A percentile compares a stretch with the other conserved stretches of the same genome.
Evolutionary conservation across 2,797 vertebrate species (phyloP).

Genomic region (Scleropages formosus): DNA sequence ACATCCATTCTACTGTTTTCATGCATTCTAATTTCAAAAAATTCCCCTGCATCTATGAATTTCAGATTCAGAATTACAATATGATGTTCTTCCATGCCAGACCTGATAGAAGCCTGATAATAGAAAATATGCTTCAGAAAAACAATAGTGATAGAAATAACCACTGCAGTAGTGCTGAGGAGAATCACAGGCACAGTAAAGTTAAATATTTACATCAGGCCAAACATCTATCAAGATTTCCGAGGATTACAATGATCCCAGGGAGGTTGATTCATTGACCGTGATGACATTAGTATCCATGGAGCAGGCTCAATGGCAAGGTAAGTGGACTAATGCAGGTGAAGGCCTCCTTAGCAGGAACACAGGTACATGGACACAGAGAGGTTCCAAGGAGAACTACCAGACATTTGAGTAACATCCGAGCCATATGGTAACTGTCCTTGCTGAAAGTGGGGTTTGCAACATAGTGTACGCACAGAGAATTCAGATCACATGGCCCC

Average conservation of each 20-base stretch:
- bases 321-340: constrained; percentile 1
- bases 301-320: not conserved
- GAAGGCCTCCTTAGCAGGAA: not conserved
- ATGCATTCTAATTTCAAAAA: constrained; percentile 12
- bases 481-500: no score
- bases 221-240: constrained; percentile 19
- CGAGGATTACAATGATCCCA: constrained; percentile 19
- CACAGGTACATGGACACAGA: not conserved
- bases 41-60: not conserved
- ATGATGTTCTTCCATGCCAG: not conserved
- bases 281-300: constrained; percentile 6
- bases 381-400: not conserved
- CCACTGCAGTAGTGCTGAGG: not conserved
- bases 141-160: constrained; percentile 15
- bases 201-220: constrained; percentile 20
- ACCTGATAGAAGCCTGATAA: constrained; percentile 11
- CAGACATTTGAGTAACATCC: no score
- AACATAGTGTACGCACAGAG: no score
- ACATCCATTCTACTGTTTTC: not conserved
- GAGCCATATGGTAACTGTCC: no score
- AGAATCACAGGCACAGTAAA: no score
- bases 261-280: constrained; percentile 11
- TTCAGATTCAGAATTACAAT: constrained; percentile 14
- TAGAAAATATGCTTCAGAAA: constrained; percentile 24
- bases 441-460: no score